These are phyloP conservation scores for Tiliqua scincoides DNA, from an alignment of 2,113 vertebrate species.

Conservation along the genomic window DNA sequence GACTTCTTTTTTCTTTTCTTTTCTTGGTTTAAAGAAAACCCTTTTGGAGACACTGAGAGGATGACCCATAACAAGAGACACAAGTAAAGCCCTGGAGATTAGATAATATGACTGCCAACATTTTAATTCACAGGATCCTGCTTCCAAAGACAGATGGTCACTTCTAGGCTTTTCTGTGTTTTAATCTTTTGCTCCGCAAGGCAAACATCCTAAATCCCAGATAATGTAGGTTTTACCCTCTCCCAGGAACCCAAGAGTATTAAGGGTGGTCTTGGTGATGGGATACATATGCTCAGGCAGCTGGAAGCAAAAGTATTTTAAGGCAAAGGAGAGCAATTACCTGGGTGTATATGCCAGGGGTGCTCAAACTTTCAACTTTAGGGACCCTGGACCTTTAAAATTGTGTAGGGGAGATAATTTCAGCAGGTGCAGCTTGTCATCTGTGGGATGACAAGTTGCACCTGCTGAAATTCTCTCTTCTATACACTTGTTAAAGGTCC, in stretches of 20 bases:
- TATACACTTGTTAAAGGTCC: too few species aligned
- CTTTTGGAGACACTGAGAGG: background rate
- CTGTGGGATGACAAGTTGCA: too few species aligned
- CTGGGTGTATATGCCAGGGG: too few species aligned
- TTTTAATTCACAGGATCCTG: constrained; percentile 63
- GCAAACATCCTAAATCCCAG: constrained; percentile 85
- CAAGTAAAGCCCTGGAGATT: constrained; percentile 37
- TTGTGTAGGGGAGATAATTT: too few species aligned
- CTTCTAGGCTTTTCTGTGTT: constrained; percentile 79
- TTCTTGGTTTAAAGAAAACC: background rate
- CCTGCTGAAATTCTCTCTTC: too few species aligned
- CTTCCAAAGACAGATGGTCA: constrained; percentile 82
- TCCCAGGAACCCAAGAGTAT: constrained; percentile 77
- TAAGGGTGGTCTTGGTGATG: constrained; percentile 77
- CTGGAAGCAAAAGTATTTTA: constrained; percentile 64
- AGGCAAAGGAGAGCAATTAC: background rate
- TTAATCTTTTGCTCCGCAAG: constrained; percentile 82
- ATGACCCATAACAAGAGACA: constrained; percentile 22
- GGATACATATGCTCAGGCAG: constrained; percentile 83
- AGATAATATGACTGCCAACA: constrained; percentile 39
- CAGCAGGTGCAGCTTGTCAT: too few species aligned
- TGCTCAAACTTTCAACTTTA: too few species aligned
- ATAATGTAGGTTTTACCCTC: constrained; percentile 86
- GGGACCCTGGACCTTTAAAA: too few species aligned
- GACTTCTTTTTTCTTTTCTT: too few species aligned